Base-by-base conservation (phyloP, 2,113 vertebrate genomes). In the Spermophilus dauricus region DNA sequence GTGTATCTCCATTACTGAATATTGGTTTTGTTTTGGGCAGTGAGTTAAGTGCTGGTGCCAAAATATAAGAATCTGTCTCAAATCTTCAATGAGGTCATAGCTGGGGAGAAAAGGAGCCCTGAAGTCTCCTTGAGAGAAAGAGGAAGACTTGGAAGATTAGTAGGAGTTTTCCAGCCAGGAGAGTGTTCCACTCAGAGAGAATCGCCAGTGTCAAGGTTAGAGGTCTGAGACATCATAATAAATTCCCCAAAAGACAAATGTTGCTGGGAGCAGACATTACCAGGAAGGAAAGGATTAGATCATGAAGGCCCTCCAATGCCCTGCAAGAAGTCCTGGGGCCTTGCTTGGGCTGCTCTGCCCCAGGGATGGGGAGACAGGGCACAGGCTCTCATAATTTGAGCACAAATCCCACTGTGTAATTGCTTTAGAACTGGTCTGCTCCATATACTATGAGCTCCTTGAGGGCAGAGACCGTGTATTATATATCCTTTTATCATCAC, bases 221-320 rank as follows among this genome's bases (percentile, higher is more conserved):
- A 81, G 30, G 11, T 69, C 9, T 81, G 94, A 81, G 22, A 48
- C 5, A 26, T 81, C 75, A 56, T n/a, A 48, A 73, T 28, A 9
- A 30, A 16, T 88, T 63, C 18, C 89, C n/a, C 32, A 26, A 72
- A 94, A 69, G 73, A 82, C 34, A 42, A 56, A 58, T 87, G 39
- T 34, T 86, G 56, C 58, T 78, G 58, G 61, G 30, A 53, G 16
- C 32, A 87, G 53, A 48, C 2, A 45, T 51, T 69, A 42, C n/a
- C 67, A 76, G 69, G 67, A 39, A 39, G 42, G 37, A 9, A 73
- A 10, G 42, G 17, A 24, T 65, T 51, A 32, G 51, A 48, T 51
- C 58, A 10, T 7, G 8, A 53, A 81, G 32, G 48, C 10, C 30
- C 18, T 34, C 4, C 20, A 32, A 0, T 17, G 42, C 6, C 77